These are phyloP conservation scores for Oscheius sp. DNA, from an alignment of 2,888 invertebrate genomes.

Conservation along the genomic window DNA sequence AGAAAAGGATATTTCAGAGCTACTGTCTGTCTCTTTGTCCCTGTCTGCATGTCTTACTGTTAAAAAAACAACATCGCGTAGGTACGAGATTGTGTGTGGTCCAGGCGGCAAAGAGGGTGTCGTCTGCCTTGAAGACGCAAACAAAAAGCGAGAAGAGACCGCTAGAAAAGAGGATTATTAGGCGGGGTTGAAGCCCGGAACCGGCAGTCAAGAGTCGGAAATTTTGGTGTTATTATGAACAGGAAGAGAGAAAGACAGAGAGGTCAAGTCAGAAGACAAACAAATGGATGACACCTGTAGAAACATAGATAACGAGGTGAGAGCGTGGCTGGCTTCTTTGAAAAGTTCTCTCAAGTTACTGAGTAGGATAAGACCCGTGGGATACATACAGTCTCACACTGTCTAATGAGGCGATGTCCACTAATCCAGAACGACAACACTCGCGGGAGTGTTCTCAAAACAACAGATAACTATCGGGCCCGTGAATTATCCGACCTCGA, in stretches of 20 bases:
- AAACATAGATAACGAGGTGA: conserved; percentile 8
- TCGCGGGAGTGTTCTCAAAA: conserved; percentile 23
- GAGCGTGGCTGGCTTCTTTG: background rate
- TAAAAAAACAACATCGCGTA: background rate
- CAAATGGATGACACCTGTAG: conserved; percentile 19
- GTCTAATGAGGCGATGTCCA: conserved; percentile 10
- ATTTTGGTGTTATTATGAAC: background rate
- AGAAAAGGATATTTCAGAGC: background rate
- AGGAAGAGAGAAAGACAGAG: background rate
- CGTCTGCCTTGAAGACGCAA: conserved; percentile 22
- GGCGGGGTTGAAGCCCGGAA: conserved; percentile 16
- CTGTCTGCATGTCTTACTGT: too few relatives aligned
- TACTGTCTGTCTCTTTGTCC: too few relatives aligned
- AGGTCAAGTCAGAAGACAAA: conserved; percentile 19
- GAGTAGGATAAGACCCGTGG: background rate
- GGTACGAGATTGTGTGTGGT: background rate
- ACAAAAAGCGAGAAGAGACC: conserved; percentile 34
- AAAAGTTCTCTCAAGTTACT: conserved; percentile 4
- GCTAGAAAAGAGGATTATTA: conserved; percentile 38
- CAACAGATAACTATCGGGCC: conserved; percentile 37
- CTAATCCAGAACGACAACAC: conserved; percentile 34
- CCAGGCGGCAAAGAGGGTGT: conserved; percentile 4
- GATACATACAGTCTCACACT: background rate
- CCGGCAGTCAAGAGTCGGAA: background rate
- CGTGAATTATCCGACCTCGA: conserved; percentile 25